Evolutionary conservation across 2,113 vertebrate species (phyloP).

Genomic region (Ceyx cyanopectus): DNA sequence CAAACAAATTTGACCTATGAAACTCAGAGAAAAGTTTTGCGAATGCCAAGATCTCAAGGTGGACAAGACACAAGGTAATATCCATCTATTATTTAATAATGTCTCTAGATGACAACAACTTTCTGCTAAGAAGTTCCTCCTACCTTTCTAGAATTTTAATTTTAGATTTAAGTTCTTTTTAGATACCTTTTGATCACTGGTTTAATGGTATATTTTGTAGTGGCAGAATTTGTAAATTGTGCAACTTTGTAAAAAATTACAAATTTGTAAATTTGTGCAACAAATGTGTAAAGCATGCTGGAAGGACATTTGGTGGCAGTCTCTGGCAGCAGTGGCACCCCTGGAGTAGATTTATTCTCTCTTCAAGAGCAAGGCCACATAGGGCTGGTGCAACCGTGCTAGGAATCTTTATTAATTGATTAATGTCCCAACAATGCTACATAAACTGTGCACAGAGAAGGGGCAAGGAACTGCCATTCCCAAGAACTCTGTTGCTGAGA

Average conservation of each 20-base stretch:
- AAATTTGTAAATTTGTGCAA: too few species aligned
- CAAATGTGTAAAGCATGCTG: not conserved
- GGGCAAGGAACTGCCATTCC: not conserved
- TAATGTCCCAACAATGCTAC: not conserved
- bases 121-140: not conserved
- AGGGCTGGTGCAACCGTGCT: not conserved
- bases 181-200: not conserved
- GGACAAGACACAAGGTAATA: conserved; percentile 74
- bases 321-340: not conserved
- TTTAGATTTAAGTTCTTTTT: not conserved
- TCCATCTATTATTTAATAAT: not conserved
- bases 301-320: not conserved
- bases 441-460: not conserved
- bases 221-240: not conserved
- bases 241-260: not conserved
- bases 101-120: not conserved
- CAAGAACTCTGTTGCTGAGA: not conserved
- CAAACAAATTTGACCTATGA: conserved; percentile 79
- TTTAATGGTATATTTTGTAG: not conserved
- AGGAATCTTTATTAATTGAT: not conserved
- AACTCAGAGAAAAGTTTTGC: conserved; percentile 76
- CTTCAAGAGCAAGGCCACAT: not conserved
- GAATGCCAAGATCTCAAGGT: conserved; percentile 76
- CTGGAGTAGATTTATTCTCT: not conserved
- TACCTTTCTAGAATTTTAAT: not conserved